These are phyloP conservation scores for Typhlichthys subterraneus DNA, from an alignment of 2,797 vertebrate species.

Conservation along the genomic window DNA sequence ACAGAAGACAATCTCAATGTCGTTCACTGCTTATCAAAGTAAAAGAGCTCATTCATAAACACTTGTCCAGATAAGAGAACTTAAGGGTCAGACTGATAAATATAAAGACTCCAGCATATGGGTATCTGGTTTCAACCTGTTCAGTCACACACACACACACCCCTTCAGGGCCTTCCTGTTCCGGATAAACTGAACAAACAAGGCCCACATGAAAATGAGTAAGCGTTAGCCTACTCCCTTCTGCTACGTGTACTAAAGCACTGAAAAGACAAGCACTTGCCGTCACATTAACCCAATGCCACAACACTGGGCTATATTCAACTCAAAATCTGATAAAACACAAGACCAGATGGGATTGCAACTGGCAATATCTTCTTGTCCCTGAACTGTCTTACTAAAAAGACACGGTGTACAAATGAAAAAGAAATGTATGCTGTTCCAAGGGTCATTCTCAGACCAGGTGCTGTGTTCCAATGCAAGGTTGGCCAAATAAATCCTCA, in stretches of 20 bases:
- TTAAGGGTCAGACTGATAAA: constrained; percentile 30
- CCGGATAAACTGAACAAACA: constrained; percentile 72
- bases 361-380: constrained; percentile 22
- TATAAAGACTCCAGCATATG: constrained; percentile 33
- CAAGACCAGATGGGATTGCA: constrained; percentile 29
- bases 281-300: constrained; percentile 34
- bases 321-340: constrained; percentile 6
- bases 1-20: background rate
- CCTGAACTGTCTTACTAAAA: constrained; percentile 50
- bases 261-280: constrained; percentile 39
- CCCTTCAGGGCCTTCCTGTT: constrained; percentile 77
- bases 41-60: constrained; percentile 25
- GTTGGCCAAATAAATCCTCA: constrained; percentile 69
- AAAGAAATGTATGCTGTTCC: constrained; percentile 53
- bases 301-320: constrained; percentile 24
- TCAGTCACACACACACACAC: constrained; percentile 26
- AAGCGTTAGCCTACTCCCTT: constrained; percentile 56
- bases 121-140: constrained; percentile 27
- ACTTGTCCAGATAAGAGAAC: constrained; percentile 28
- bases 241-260: constrained; percentile 57
- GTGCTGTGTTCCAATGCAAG: constrained; percentile 69
- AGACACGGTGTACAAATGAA: constrained; percentile 31
- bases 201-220: constrained; percentile 75
- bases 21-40: constrained; percentile 14
- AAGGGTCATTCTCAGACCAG: constrained; percentile 64